phyloP scores from a whole-genome alignment of 2,113 vertebrate genomes.

The Mystacornis crossleyi region DNA sequence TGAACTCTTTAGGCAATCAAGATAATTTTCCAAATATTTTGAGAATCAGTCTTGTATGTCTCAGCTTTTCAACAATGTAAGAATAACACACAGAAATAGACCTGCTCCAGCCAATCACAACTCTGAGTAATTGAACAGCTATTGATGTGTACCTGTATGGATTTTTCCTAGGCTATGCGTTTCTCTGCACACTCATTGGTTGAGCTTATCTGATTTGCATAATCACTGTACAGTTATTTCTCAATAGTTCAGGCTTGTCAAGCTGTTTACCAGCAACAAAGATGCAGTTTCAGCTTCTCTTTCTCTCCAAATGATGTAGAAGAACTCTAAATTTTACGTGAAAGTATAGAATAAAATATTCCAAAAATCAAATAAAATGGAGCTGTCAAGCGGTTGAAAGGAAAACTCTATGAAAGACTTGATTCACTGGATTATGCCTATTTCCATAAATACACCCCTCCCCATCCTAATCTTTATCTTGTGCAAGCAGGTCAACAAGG shows the following conservation, averaged over 20 bases:
- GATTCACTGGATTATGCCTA: slow-evolving; percentile 32
- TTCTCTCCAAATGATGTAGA: slow-evolving; percentile 31
- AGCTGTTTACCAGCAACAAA: slow-evolving; percentile 60
- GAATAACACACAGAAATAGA: slow-evolving; percentile 48
- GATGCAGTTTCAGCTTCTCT: slow-evolving; percentile 63
- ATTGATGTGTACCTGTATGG: slow-evolving; percentile 44
- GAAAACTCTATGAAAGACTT: neutral
- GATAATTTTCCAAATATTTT: slow-evolving; percentile 54
- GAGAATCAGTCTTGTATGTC: neutral
- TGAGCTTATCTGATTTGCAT: slow-evolving; percentile 67
- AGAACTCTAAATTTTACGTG: slow-evolving; percentile 16
- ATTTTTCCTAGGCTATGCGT: slow-evolving; percentile 29
- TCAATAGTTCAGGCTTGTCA: slow-evolving; percentile 36
- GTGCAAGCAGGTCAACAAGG: slow-evolving; percentile 29
- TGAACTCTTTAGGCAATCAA: slow-evolving; percentile 46
- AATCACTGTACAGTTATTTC: slow-evolving; percentile 50
- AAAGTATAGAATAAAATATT: slow-evolving; percentile 54
- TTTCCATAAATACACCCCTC: neutral
- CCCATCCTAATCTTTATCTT: slow-evolving; percentile 44
- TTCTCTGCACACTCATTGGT: slow-evolving; percentile 42
- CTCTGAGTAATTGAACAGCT: slow-evolving; percentile 5
- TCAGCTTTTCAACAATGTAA: slow-evolving; percentile 33
- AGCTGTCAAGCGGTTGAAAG: neutral
- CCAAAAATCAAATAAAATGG: slow-evolving; percentile 44
- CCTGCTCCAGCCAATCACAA: slow-evolving; percentile 9